Evolutionary conservation across 1,140 invertebrate genomes (phyloP), one percentile per base, ranked within the genome.

Genomic region (Drosophila hydei): DNA sequence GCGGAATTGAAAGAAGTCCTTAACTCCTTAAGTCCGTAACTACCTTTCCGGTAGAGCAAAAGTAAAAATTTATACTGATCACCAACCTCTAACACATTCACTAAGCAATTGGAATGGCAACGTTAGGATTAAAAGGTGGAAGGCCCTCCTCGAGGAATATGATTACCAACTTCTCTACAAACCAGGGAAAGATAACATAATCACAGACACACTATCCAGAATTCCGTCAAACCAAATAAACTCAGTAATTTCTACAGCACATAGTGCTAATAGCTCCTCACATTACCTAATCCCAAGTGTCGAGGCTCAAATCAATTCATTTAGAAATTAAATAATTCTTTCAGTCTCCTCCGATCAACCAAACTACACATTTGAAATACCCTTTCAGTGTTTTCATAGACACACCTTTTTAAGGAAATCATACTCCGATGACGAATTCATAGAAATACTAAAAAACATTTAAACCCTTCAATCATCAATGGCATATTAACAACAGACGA

Each of bases 401-500:
- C 40, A 42, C 21, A 27, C 25, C 25, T 27, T 27, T 6, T 27
- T 6, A 27, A 27, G 25, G 25, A 27, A 27, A 27, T 27, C 25
- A 6, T 27, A 27, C 25, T 27, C 25, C 18, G 19, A 43, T 11
- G 3, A 7, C 25, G 51, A 54, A 8, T 11, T 54, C 7, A 21
- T 16, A 12, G 14, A 27, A 56, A 14, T 43, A 16, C n/a, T 56
- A 11, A 43, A 16, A 45, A 45, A 33, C 7, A 59, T 14, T 11
- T 45, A 8, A 45, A 21, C 12, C 42, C 59, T 12, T 25, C 59
- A 2, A 45, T 61, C 4, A 51, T 62, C 6, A 62, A 62, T 11
- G 47, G 59, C n/a, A 62, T 51, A 18, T 11, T 36, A 4, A 19
- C 58, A n/a, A n/a, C 27, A 36, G 58, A 61, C 48, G 16, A 61